Conservation (phyloP, 37 sponge, comb jelly and placozoan genomes). For the Theonella swinhoei region DNA sequence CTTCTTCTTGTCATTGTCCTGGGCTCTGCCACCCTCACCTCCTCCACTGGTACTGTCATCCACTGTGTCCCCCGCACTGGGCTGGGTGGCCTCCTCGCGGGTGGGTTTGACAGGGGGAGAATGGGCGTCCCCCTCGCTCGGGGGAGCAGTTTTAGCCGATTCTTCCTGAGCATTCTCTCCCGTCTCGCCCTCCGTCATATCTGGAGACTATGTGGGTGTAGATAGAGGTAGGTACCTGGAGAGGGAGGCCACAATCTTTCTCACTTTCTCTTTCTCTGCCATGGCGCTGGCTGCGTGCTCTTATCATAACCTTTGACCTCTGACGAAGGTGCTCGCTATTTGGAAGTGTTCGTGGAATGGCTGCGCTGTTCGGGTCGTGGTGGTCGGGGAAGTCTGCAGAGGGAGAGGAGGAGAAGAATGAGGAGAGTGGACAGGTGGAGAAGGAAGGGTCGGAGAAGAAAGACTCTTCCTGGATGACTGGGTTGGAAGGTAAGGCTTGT, state of each 20-base stretch:
- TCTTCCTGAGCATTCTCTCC: too few species aligned
- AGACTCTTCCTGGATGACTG: background rate
- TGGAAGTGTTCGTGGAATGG: constrained; percentile 10
- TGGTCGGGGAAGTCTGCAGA: constrained; percentile 17
- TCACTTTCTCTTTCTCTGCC: background rate
- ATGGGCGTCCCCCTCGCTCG: too few species aligned
- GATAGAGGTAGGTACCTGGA: background rate
- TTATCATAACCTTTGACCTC: background rate
- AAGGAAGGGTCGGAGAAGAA: constrained; percentile 1
- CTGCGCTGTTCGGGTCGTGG: constrained; percentile 4
- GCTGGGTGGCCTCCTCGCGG: background rate
- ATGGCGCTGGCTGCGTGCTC: too few species aligned
- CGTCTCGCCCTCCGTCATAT: background rate
- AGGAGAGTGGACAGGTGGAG: constrained; percentile 12
- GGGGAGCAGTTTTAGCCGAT: too few species aligned
- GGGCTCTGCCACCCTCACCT: too few species aligned
- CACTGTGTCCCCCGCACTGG: background rate
- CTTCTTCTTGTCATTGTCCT: background rate
- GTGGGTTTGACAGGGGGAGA: too few species aligned
- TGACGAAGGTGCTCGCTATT: background rate
- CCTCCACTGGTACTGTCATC: background rate
- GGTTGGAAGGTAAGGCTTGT: background rate
- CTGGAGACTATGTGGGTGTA: too few species aligned
- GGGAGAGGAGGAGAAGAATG: constrained; percentile 24
- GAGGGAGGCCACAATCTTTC: too few species aligned